A percentile compares a stretch with the other conserved stretches of the same genome.
Conservation (phyloP, 2,888 invertebrate genomes). For the Lumbricus terrestris region DNA sequence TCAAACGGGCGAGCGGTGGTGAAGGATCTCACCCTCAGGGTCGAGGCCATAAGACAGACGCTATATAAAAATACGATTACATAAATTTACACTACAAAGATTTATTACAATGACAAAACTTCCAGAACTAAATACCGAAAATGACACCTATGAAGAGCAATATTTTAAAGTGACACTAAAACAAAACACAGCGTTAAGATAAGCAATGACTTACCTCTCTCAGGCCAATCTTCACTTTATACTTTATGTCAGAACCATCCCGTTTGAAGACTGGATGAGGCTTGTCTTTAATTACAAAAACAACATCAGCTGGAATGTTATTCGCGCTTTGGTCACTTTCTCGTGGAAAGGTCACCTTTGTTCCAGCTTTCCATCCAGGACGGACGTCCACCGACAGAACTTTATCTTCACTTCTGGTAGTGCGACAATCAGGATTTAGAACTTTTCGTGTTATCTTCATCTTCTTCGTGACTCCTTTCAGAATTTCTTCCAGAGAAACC, state of each 20-base stretch:
- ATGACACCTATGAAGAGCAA: not conserved
- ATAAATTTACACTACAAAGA: no score
- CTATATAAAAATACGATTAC: no score
- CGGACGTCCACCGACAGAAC: conserved; percentile 88
- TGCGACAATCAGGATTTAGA: conserved; percentile 71
- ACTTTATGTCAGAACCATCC: conserved; percentile 88
- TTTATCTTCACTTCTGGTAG: conserved; percentile 85
- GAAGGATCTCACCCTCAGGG: no score
- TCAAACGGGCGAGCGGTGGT: no score
- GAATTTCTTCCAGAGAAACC: conserved; percentile 78
- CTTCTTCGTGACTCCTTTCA: conserved; percentile 90
- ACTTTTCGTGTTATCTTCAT: conserved; percentile 89
- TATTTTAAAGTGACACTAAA: not conserved
- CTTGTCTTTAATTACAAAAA: conserved; percentile 93
- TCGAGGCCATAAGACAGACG: no score
- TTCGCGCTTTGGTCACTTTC: conserved; percentile 92
- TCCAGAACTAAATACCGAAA: not conserved
- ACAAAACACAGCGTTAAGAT: no score
- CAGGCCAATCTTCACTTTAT: conserved; percentile 79
- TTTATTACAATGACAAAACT: not conserved
- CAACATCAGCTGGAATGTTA: conserved; percentile 92
- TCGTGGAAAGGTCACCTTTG: conserved; percentile 93
- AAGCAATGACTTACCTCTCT: conserved; percentile 74
- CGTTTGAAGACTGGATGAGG: conserved; percentile 86
- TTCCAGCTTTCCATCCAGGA: conserved; percentile 97